These are phyloP conservation scores for Arrhopalites spinosus DNA, from an alignment of 2,888 invertebrate species.

Conservation along the genomic window DNA sequence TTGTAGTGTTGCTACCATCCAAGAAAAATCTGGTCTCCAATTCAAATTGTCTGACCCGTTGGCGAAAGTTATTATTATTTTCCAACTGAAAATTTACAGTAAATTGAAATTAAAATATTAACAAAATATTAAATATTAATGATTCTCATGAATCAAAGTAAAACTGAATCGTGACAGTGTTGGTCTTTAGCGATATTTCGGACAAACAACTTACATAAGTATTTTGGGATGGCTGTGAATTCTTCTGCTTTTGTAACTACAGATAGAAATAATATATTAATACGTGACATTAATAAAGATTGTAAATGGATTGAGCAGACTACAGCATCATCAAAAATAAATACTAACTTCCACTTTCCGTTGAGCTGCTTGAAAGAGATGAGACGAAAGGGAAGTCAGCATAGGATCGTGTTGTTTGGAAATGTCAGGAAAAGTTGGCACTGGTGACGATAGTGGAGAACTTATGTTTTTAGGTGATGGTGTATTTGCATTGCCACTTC, in stretches of 20 bases:
- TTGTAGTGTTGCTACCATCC: too few relatives aligned
- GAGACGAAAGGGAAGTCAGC: too few relatives aligned
- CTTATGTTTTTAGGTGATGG: constrained; percentile 21
- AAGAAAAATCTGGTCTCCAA: too few relatives aligned
- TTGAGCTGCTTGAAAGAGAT: constrained; percentile 54
- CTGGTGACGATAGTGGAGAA: constrained; percentile 11
- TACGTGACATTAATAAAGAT: too few relatives aligned
- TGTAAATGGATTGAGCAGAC: too few relatives aligned
- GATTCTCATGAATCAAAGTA: too few relatives aligned
- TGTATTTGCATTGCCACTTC: not conserved
- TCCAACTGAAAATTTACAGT: too few relatives aligned
- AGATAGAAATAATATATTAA: too few relatives aligned
- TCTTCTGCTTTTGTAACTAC: too few relatives aligned
- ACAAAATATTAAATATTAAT: not conserved
- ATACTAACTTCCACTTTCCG: constrained; percentile 49
- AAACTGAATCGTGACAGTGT: too few relatives aligned
- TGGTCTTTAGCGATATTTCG: too few relatives aligned
- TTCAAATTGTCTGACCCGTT: constrained; percentile 72
- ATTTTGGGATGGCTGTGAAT: constrained; percentile 45
- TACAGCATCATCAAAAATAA: not conserved
- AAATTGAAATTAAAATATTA: not conserved
- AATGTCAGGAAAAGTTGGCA: constrained; percentile 40
- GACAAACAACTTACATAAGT: constrained; percentile 51
- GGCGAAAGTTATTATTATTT: constrained; percentile 54
- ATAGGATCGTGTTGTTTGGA: constrained; percentile 54